phyloP scores from a whole-genome alignment of 2,888 invertebrate genomes.

The Sylvicola cinctus region DNA sequence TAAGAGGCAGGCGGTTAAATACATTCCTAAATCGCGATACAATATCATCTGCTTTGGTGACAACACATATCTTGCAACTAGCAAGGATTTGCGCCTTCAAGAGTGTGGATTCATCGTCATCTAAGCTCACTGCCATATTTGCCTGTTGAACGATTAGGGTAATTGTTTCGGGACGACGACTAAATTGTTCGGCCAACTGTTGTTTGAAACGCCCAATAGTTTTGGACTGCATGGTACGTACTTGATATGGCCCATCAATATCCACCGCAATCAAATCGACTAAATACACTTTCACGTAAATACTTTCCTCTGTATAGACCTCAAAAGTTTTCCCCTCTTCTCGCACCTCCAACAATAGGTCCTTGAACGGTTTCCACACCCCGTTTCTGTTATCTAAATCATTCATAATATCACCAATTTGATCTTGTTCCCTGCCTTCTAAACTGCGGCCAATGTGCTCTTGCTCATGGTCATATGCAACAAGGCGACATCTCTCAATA shows the following conservation, averaged over 20 bases:
- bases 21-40: too few species aligned
- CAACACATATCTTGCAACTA: too few species aligned
- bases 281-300: constrained; percentile 35
- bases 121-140: too few species aligned
- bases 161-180: constrained; percentile 21
- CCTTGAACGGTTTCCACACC: constrained; percentile 23
- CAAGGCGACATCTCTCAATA: constrained; percentile 48
- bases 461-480: constrained; percentile 40
- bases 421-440: constrained; percentile 33
- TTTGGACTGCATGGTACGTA: constrained; percentile 35
- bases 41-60: too few species aligned
- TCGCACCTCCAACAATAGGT: constrained; percentile 44
- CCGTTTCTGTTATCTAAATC: constrained; percentile 17
- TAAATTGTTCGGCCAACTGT: constrained; percentile 29
- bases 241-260: constrained; percentile 35
- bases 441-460: constrained; percentile 47
- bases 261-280: constrained; percentile 39
- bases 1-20: too few species aligned
- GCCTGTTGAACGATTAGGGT: too few species aligned
- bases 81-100: too few species aligned
- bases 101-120: too few species aligned
- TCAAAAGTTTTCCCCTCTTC: constrained; percentile 36
- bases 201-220: constrained; percentile 35
- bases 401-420: constrained; percentile 24
- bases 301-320: constrained; percentile 39